phyloP scores from a whole-genome alignment of 2,888 invertebrate genomes.

The Gastrophysa polygoni region DNA sequence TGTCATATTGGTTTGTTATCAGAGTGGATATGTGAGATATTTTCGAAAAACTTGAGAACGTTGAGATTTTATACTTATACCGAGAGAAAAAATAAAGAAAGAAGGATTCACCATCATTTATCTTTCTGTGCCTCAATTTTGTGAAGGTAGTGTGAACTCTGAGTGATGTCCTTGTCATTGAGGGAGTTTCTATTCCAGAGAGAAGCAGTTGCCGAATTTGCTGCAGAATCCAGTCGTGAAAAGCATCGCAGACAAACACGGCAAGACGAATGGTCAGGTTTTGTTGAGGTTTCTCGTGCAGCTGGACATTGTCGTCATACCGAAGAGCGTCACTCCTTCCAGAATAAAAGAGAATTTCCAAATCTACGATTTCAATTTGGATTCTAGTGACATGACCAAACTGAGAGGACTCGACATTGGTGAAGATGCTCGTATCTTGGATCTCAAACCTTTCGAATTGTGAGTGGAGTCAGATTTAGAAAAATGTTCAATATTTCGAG shows the following conservation, averaged over 20 bases:
- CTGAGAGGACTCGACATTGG: slow-evolving; percentile 65
- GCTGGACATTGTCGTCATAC: slow-evolving; percentile 74
- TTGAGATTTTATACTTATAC: too few species aligned
- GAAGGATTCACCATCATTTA: too few species aligned
- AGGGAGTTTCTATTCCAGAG: slow-evolving; percentile 1
- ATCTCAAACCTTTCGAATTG: slow-evolving; percentile 73
- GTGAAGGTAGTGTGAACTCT: too few species aligned
- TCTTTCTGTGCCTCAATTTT: too few species aligned
- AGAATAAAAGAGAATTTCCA: slow-evolving; percentile 78
- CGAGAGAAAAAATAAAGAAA: too few species aligned
- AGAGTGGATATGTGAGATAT: too few species aligned
- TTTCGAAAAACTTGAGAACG: too few species aligned
- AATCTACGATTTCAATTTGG: slow-evolving; percentile 73
- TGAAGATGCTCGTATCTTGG: slow-evolving; percentile 70
- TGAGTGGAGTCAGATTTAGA: too few species aligned
- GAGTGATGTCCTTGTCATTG: too few species aligned
- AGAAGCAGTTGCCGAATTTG: background rate
- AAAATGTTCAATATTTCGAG: too few species aligned
- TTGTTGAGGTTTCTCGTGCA: slow-evolving; percentile 77
- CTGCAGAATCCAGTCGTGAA: slow-evolving; percentile 51
- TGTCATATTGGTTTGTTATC: too few species aligned
- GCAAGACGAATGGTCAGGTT: slow-evolving; percentile 75
- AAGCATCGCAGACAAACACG: slow-evolving; percentile 61
- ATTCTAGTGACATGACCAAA: slow-evolving; percentile 64
- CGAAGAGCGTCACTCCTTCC: slow-evolving; percentile 77